phyloP scores from a whole-genome alignment of 2,113 vertebrate species.

The Anseranas semipalmata region DNA sequence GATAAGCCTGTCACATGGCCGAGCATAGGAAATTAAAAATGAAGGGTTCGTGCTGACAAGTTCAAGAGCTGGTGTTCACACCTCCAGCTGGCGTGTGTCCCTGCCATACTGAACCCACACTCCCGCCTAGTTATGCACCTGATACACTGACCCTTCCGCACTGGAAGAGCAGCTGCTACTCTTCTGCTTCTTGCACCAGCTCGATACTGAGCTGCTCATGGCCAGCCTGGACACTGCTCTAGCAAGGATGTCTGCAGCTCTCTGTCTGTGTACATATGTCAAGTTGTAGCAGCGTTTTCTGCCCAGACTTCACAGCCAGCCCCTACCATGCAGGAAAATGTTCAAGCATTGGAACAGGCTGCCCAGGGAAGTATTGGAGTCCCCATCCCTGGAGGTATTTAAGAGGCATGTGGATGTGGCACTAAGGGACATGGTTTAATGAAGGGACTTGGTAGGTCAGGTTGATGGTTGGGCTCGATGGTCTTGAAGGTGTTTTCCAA shows the following conservation, averaged over 20 bases:
- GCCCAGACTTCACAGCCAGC: not conserved
- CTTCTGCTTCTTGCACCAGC: not conserved
- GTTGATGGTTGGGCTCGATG: too few species aligned
- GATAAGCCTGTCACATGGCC: not conserved
- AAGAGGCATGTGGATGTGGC: too few species aligned
- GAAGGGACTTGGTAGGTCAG: too few species aligned
- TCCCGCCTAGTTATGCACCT: fast-evolving
- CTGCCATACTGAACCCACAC: not conserved
- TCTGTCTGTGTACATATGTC: not conserved
- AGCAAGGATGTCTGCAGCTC: fast-evolving
- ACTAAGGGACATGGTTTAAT: too few species aligned
- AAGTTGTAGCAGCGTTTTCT: not conserved
- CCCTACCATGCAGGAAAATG: fast-evolving
- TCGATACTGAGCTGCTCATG: not conserved
- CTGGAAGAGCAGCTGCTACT: not conserved
- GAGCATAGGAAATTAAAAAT: not conserved
- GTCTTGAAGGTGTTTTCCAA: too few species aligned
- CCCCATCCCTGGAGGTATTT: too few species aligned
- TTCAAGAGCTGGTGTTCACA: not conserved
- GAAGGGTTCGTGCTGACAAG: not conserved
- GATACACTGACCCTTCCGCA: fast-evolving
- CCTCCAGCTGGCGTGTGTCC: not conserved
- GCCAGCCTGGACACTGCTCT: not conserved
- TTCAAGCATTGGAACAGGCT: too few species aligned
- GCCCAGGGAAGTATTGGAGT: too few species aligned